Percentiles rank a stretch among this genome's conserved stretches.
These are phyloP conservation scores for Ectemnius cavifrons DNA, from an alignment of 2,888 invertebrate genomes.

Conservation along the genomic window DNA sequence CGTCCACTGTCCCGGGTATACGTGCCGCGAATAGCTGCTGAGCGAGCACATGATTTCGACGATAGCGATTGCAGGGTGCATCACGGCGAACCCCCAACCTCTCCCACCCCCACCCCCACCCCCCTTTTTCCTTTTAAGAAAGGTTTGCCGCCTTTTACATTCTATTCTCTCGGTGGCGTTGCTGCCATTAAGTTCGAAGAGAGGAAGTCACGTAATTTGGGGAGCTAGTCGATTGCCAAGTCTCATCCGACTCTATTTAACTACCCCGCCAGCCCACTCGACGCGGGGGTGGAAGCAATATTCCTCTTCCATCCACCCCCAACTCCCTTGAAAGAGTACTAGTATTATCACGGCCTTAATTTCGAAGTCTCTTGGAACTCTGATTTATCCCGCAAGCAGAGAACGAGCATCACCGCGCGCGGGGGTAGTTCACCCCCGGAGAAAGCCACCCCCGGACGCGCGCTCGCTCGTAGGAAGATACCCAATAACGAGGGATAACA, in stretches of 20 bases:
- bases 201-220: background rate
- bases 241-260: background rate
- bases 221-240: background rate
- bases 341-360: too few species aligned
- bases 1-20: background rate
- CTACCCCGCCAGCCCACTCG: background rate
- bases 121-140: too few species aligned
- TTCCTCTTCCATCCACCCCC: too few species aligned
- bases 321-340: too few species aligned
- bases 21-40: background rate
- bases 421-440: too few species aligned
- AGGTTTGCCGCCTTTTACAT: constrained; percentile 1
- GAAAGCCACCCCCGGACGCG: background rate
- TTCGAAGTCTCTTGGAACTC: background rate
- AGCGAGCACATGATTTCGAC: constrained; percentile 1
- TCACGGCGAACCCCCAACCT: background rate
- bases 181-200: too few species aligned
- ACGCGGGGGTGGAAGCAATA: background rate
- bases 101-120: too few species aligned
- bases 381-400: background rate
- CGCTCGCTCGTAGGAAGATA: background rate
- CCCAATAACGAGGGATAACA: constrained; percentile 7
- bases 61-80: background rate
- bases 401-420: background rate
- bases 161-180: too few species aligned